These are phyloP conservation scores for Melinaea marsaeus DNA, from an alignment of 2,888 invertebrate species.

Conservation along the genomic window DNA sequence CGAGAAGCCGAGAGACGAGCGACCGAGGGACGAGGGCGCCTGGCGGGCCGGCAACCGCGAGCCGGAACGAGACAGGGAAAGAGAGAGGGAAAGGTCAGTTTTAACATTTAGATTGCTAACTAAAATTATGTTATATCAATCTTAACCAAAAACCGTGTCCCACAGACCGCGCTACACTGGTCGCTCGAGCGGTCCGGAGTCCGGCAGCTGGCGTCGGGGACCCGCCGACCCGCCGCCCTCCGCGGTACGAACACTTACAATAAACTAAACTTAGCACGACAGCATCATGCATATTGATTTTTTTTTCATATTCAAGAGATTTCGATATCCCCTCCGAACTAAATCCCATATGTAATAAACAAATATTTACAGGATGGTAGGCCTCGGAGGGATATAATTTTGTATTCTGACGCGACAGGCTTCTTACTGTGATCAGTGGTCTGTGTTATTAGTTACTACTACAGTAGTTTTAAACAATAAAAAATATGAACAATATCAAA, in stretches of 20 bases:
- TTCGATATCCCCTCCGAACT: neutral
- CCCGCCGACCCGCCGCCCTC: constrained; percentile 58
- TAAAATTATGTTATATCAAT: neutral
- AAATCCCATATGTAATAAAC: neutral
- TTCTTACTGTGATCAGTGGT: neutral
- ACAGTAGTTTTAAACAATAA: too few species aligned
- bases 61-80: constrained; percentile 43
- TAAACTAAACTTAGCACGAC: too few species aligned
- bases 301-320: too few species aligned
- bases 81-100: constrained; percentile 38
- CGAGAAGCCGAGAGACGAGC: constrained; percentile 34
- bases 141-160: neutral
- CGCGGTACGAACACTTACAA: constrained; percentile 42
- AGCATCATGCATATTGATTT: too few species aligned
- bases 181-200: constrained; percentile 59
- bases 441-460: constrained; percentile 6
- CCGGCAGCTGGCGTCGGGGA: constrained; percentile 63
- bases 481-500: too few species aligned
- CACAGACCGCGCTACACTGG: constrained; percentile 55
- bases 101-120: neutral
- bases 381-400: neutral
- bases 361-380: constrained; percentile 3
- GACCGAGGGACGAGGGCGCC: constrained; percentile 44
- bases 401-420: neutral
- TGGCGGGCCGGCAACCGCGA: constrained; percentile 48